Percentiles rank a stretch among this genome's conserved stretches.
Conservation (phyloP, 2,113 vertebrate genomes). For the Tringa solitaria region DNA sequence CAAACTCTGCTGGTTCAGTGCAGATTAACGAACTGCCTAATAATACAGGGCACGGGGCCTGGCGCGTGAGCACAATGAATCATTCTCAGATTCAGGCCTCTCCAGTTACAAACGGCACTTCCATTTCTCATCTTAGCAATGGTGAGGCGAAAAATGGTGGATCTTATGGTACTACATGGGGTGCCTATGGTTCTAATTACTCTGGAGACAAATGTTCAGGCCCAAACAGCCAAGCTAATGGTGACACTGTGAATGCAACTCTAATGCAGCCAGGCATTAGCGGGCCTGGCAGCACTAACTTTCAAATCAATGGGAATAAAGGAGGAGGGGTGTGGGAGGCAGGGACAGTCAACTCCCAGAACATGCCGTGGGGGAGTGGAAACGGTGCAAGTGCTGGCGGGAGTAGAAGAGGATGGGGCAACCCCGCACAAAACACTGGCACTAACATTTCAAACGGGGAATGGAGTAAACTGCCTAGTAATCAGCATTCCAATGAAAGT, state of each 20-base stretch:
- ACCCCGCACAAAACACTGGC: conserved; percentile 79
- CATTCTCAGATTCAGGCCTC: conserved; percentile 86
- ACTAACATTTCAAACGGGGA: conserved; percentile 81
- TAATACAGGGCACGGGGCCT: conserved; percentile 79
- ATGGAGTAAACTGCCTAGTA: conserved; percentile 86
- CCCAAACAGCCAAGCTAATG: conserved; percentile 83
- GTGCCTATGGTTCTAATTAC: conserved; percentile 83
- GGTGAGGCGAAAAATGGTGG: conserved; percentile 82
- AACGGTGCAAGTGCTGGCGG: conserved; percentile 75
- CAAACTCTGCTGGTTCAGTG: conserved; percentile 93
- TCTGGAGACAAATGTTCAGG: conserved; percentile 88
- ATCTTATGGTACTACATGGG: conserved; percentile 89
- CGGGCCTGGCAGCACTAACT: conserved; percentile 83
- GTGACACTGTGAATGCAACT: conserved; percentile 99
- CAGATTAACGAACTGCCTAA: conserved; percentile 85
- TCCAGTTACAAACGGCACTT: conserved; percentile 87
- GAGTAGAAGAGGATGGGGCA: conserved; percentile 85
- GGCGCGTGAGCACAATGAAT: conserved; percentile 83
- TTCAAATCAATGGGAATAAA: conserved; percentile 85
- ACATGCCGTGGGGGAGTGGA: conserved; percentile 78
- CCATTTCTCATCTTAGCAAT: conserved; percentile 84
- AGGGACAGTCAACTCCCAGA: conserved; percentile 77
- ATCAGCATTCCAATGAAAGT: conserved; percentile 83
- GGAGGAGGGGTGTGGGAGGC: conserved; percentile 87
- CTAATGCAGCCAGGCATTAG: conserved; percentile 86